Base-by-base conservation (phyloP, 2,888 invertebrate species). In the Pammene fasciana region DNA sequence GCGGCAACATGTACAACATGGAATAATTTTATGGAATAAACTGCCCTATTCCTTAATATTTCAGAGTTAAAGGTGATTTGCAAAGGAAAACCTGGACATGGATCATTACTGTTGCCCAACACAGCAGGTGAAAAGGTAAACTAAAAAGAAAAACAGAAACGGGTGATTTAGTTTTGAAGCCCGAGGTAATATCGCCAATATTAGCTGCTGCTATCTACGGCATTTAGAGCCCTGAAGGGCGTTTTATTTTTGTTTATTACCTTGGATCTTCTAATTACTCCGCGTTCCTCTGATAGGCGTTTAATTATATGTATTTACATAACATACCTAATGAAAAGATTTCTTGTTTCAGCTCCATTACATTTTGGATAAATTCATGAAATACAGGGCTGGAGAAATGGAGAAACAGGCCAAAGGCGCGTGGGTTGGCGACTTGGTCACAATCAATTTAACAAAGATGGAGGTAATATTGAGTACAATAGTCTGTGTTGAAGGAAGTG, bases 41-140 rank as follows among this genome's bases (percentile, higher is more conserved):
- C 26, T n/a, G n/a, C n/a, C n/a, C 26, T 26, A 26, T 26, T 1
- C 26, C 26, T 26, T 26, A 26, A 26, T 26, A 26, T 26, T 87
- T 6, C 76, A 96, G 95, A 95, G 87, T 83, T 96, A 0, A 87
- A 88, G 71, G 92, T 97, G 0, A 94, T 93, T 14, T 95, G 96
- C 75, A 87, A 86, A 10, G 97, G 97, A 0, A 90, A 92, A 13
- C 95, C 97, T 0, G 97, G 96, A 0, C 97, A 97, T 82, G 97
- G 96, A 0, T 96, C 96, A 0, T 82, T 95, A n/a, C 88, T 97
- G 57, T 78, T 52, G 18, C 48, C 65, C 26, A 66, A 57, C 26
- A 66, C 57, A 8, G 48, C 65, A n/a, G 65, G 65, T 0, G 65
- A 66, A 48, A 66, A 66, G 65, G 65, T 66, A 62, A 13, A 43